Base-by-base conservation (phyloP, 1,140 invertebrate species). In the Magallana ariakensis region DNA sequence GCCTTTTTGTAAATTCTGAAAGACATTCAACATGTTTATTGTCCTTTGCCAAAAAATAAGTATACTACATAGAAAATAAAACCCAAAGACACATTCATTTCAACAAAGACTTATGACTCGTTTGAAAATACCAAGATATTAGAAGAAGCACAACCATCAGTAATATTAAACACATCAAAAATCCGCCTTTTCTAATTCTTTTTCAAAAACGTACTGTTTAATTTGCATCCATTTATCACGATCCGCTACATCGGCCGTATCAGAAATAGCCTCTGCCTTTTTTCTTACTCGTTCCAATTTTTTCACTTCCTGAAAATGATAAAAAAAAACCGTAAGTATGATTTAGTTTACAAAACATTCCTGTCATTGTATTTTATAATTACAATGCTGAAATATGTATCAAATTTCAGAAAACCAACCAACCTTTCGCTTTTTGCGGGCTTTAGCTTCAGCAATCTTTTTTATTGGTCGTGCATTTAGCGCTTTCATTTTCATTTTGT, bases 361-460 rank as follows among this genome's bases (percentile, higher is more conserved):
- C 33, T 46, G 33, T 46, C 5, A 46, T 46, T 46, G 33, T 4
- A 46, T 46, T 4, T 46, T 2, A 46, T 46, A 46, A 46, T 46
- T 46, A 46, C 2, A 46, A 46, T 46, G 33, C 33, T 46, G 33
- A 46, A 46, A 46, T 46, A 46, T 46, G 33, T 46, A 46, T 46
- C 33, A 46, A 46, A 46, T 46, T 46, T 46, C 33, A 46, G 33
- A 5, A 46, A 46, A 46, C 33, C 33, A 46, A 46, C 33, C 33
- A 46, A 46, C 96, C 89, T 98, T 96, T 93, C 97, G 97, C 96
- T 99, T 99, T 95, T 99, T 99, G 80, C 99, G 96, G 0, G 98
- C 98, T 94, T 99, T 99, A 0, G 99, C 99, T 95, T 99, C 98
- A 89, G 98, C 96, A 0, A 99, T 97, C 96, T 99, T 99, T 94